phyloP scores from a whole-genome alignment of 2,797 vertebrate genomes.

The Phyllotis vaccarum region DNA sequence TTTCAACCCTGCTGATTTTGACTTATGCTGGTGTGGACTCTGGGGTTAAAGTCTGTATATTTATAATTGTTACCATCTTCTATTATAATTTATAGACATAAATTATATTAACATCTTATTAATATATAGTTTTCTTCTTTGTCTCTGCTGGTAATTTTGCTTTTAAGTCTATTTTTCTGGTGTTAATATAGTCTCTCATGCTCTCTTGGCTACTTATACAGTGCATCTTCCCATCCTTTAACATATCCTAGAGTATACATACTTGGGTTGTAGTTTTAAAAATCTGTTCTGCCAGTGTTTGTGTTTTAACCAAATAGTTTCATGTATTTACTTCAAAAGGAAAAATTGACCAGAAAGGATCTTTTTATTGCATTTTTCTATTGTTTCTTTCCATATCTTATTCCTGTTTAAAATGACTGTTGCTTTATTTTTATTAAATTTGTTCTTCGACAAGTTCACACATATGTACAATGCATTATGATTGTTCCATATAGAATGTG shows the following conservation, averaged over 20 bases:
- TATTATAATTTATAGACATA: not conserved
- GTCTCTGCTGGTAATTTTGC: not conserved
- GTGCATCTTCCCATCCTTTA: not conserved
- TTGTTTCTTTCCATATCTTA: not conserved
- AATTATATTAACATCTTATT: not conserved
- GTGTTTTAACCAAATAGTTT: not conserved
- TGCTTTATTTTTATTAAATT: not conserved
- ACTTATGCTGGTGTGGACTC: no score
- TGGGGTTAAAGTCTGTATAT: not conserved
- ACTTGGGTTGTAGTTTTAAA: not conserved
- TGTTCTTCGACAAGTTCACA: not conserved
- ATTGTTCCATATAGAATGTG: not conserved
- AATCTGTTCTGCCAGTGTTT: not conserved
- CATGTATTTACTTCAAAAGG: not conserved
- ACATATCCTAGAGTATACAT: not conserved
- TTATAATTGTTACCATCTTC: not conserved
- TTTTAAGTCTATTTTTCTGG: not conserved
- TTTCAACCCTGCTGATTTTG: not conserved
- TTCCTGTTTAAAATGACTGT: not conserved
- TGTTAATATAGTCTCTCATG: not conserved
- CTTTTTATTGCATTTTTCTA: not conserved
- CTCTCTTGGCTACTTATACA: not conserved
- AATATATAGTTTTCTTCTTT: not conserved
- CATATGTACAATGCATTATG: not conserved
- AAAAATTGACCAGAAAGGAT: no score